Evolutionary conservation across 1,140 invertebrate genomes (phyloP).

Genomic region (Bicyclus anynana): DNA sequence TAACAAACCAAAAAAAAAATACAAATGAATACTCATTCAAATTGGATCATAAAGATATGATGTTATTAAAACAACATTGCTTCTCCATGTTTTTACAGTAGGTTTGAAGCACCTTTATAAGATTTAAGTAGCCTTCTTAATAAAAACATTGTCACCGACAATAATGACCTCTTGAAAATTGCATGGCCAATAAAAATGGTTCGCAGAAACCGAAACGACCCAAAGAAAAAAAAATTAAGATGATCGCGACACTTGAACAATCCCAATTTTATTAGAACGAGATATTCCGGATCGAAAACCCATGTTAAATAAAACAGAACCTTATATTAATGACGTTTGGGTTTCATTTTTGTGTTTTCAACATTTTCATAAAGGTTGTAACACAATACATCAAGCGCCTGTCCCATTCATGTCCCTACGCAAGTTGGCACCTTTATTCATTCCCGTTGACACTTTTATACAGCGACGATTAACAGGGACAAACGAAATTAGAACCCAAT

Average conservation of each 20-base stretch:
- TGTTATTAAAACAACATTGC: background rate
- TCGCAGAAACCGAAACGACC: conserved; percentile 15
- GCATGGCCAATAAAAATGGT: conserved; percentile 29
- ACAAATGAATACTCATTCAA: no score
- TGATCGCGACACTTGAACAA: conserved; percentile 48
- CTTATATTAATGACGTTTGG: background rate
- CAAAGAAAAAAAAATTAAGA: conserved; percentile 18
- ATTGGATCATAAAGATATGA: no score
- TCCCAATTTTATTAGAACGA: conserved; percentile 40
- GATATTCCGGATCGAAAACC: conserved; percentile 9
- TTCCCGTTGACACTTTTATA: conserved; percentile 60
- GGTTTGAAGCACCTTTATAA: background rate
- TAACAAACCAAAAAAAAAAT: no score
- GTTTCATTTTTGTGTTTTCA: conserved; percentile 6
- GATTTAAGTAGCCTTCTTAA: background rate
- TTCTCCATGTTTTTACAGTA: background rate
- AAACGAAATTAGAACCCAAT: conserved; percentile 74
- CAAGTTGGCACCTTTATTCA: conserved; percentile 54
- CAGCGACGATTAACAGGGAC: conserved; percentile 42
- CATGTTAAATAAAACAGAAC: conserved; percentile 4
- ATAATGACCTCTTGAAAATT: conserved; percentile 31
- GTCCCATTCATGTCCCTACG: conserved; percentile 43
- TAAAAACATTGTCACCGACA: conserved; percentile 20
- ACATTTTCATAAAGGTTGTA: conserved; percentile 29
- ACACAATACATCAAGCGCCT: conserved; percentile 36